Base-by-base conservation (phyloP, 1,140 invertebrate genomes). In the Cydia fagiglandana region DNA sequence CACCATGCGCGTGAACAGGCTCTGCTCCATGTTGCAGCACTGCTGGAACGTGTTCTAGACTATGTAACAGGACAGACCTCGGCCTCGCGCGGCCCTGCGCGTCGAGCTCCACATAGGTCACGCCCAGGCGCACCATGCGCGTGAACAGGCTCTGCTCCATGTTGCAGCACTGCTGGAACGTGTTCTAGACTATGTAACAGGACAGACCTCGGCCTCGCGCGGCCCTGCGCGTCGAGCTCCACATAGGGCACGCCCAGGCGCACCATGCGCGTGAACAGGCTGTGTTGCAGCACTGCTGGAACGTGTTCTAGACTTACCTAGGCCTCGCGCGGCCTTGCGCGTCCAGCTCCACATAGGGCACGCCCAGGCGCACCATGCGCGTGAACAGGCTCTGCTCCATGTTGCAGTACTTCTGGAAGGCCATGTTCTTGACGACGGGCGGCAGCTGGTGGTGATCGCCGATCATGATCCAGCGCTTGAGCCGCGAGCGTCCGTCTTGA, bases 31-130 rank as follows among this genome's bases (percentile, higher is more conserved):
- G 87, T 99, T 99, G 6, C 98, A 99, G 91, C 99, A 99, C 89
- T 99, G 99, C 92, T 99, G 98, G 92, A 99, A 99, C 97, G 99
- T 99, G 89, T 99, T 99, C 91, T 99, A 99, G 50, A 99, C 99
- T 34, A 34, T 34, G 34, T 34, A 45, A 13, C 41, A 45, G 10
- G 34, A 80, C 79, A 84, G 83, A 96, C 96, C 95, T 97, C 15
- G 98, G 94, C 77, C 98, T 94, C 0, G 98, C 97, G 94, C 99
- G 95, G 80, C 99, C 99, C 92, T 99, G 99, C 0, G 98, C 98
- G 93, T 99, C 99, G 20, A 99, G 93, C 88, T 99, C 97, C 34
- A 99, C 96, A 1, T 98, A 99, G 0, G 99, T 99, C 1, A 99
- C 98, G 0, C 98, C 98, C 0, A 99, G 94, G 15, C 99, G 93